Evolutionary conservation across 2,888 invertebrate species (phyloP), one percentile per base, ranked within the genome.

Genomic region (Loripinus fragilis): DNA sequence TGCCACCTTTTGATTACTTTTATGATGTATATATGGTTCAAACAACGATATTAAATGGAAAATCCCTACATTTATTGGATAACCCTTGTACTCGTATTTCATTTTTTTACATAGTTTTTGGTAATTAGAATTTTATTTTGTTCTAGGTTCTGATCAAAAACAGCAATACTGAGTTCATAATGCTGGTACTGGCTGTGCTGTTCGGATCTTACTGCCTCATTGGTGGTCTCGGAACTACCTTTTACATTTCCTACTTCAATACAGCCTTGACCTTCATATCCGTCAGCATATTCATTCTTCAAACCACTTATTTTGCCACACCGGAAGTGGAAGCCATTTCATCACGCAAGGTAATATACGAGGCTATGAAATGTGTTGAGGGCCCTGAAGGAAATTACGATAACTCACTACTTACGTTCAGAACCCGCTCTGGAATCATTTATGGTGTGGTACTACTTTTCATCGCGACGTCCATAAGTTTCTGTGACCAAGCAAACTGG

Each of bases 181-280:
- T 88, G 10, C 74, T 91, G 12, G 73, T 91, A 25, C 76, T 91
- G 64, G 90, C 90, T 0, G 85, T 89, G 7, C 71, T 91, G 52
- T 90, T 90, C 73, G 90, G 90, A 0, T 88, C 87, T 38, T 91
- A 90, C 69, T 89, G 90, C 20, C 86, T 91, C 48, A 84, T 91
- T 28, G 91, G 91, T 5, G 91, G 90, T 1, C 85, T 91, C 7
- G 89, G 92, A 0, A 90, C 92, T 0, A 91, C 91, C 0, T 92
- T 92, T 68, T 92, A 92, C 71, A 91, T 92, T 23, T 91, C 91
- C 7, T 92, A 92, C 80, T 90, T 91, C 79, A 92, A 90, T 76
- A 87, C 90, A 0, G 87, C 87, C 17, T 70, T 91, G 25, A 90
- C 90, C 0, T 91, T 90, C 72, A 74, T 88, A 10, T 81, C 90